Conservation (phyloP, 2,888 invertebrate genomes). For the Drosophila seclusa region DNA sequence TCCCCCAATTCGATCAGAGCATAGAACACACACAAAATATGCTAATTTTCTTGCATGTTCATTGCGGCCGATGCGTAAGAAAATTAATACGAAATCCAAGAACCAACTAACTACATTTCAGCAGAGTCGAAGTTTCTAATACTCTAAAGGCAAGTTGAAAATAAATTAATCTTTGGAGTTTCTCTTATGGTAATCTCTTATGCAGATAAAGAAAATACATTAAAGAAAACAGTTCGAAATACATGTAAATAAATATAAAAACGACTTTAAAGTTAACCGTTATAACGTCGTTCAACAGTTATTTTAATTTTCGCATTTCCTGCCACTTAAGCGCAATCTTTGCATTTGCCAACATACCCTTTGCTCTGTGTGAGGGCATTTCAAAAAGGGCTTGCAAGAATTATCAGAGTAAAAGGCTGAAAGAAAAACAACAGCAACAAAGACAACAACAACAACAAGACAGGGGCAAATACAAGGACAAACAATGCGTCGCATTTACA, state of each 20-base stretch:
- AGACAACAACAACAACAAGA: slow-evolving; percentile 15
- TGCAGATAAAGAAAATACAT: neutral
- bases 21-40: slow-evolving; percentile 59
- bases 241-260: neutral
- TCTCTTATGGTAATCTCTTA: neutral
- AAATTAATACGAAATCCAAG: slow-evolving; percentile 60
- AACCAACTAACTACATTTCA: slow-evolving; percentile 4
- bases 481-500: slow-evolving; percentile 74
- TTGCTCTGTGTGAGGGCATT: slow-evolving; percentile 20
- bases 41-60: slow-evolving; percentile 69
- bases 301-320: neutral
- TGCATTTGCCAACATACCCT: neutral
- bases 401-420: slow-evolving; percentile 40
- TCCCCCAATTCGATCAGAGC: slow-evolving; percentile 69
- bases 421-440: slow-evolving; percentile 34
- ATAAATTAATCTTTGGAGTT: neutral
- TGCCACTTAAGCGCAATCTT: neutral
- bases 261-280: neutral
- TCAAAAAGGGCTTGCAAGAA: slow-evolving; percentile 50
- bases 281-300: neutral
- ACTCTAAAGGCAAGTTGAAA: slow-evolving; percentile 16
- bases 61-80: slow-evolving; percentile 62
- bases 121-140: slow-evolving; percentile 23
- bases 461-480: slow-evolving; percentile 41
- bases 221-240: neutral